Evolutionary conservation across 2,797 vertebrate genomes (phyloP).

Genomic region (Chrosomus eos): DNA sequence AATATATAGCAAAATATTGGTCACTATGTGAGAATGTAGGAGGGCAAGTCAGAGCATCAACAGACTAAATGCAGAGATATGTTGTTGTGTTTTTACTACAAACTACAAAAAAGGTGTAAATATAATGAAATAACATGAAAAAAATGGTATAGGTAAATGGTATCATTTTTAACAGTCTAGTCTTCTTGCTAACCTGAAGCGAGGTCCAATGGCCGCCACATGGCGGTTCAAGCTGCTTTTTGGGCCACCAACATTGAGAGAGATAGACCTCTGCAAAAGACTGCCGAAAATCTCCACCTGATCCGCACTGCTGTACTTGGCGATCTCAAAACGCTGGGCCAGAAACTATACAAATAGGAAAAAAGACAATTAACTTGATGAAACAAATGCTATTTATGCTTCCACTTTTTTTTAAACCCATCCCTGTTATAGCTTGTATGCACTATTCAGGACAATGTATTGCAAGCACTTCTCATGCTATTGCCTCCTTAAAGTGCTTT

Average conservation of each 20-base stretch:
- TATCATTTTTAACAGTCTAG: too few relatives aligned
- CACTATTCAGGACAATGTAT: not conserved
- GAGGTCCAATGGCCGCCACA: slow-evolving; percentile 92
- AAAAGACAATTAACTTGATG: not conserved
- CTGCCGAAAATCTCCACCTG: slow-evolving; percentile 97
- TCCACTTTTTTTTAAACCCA: not conserved
- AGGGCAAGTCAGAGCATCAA: too few relatives aligned
- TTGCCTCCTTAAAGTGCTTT: not conserved
- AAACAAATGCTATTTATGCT: not conserved
- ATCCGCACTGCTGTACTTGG: slow-evolving; percentile 97
- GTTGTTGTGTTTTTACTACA: too few relatives aligned
- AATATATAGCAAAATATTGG: too few relatives aligned
- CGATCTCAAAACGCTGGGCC: slow-evolving; percentile 95
- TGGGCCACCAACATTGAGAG: slow-evolving; percentile 87
- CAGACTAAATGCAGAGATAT: too few relatives aligned
- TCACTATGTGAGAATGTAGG: too few relatives aligned
- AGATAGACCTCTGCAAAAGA: slow-evolving; percentile 91
- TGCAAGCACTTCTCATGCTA: not conserved
- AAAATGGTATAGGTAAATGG: not conserved
- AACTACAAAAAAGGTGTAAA: too few relatives aligned
- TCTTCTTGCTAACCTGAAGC: slow-evolving; percentile 83
- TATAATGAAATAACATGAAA: not conserved
- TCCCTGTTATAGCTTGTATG: not conserved
- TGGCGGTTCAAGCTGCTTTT: slow-evolving; percentile 92
- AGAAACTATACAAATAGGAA: slow-evolving; percentile 81